Evolutionary conservation across 2,113 vertebrate species (phyloP).

Genomic region (Cynocephalus volans): DNA sequence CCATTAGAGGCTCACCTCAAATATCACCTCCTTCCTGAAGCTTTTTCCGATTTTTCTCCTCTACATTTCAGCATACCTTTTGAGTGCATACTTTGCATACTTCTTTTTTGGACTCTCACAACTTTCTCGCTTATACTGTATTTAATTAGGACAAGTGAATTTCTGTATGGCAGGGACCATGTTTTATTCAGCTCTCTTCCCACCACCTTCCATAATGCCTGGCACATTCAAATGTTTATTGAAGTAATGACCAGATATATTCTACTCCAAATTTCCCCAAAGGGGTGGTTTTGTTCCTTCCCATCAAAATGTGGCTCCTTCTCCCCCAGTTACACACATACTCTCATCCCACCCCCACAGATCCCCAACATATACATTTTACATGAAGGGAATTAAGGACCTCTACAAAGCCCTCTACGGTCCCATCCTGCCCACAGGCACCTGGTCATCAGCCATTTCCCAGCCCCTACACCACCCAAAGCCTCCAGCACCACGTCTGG

Average conservation of each 20-base stretch:
- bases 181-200: slow-evolving; percentile 42
- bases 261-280: neutral
- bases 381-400: neutral
- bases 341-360: neutral
- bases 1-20: neutral
- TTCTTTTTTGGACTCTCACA: neutral
- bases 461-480: neutral
- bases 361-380: neutral
- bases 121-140: slow-evolving; percentile 9
- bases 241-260: slow-evolving; percentile 21
- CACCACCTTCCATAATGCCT: neutral
- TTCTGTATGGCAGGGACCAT: neutral
- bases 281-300: neutral
- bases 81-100: neutral
- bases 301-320: neutral
- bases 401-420: neutral
- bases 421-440: neutral
- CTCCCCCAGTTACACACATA: neutral
- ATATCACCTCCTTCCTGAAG: neutral
- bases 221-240: neutral
- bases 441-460: neutral
- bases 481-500: neutral
- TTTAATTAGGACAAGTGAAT: slow-evolving; percentile 38
- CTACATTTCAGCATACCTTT: neutral
- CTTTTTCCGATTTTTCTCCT: neutral